Percentiles rank a stretch among this genome's conserved stretches.
Evolutionary conservation across 2,113 vertebrate species (phyloP).

Genomic region (Lagopus leucura): DNA sequence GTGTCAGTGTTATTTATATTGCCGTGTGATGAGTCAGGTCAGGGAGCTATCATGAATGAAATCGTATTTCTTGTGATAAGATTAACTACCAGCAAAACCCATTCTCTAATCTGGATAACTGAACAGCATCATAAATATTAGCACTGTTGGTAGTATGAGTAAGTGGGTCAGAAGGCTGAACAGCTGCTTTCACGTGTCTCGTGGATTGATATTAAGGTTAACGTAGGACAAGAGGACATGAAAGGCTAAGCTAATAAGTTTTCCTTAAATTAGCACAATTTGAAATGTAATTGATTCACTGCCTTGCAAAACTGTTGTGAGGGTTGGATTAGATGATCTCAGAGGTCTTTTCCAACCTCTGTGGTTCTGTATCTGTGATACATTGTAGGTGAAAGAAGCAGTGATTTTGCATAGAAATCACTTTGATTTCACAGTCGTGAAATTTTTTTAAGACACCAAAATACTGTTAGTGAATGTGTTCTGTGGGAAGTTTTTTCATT

Average conservation of each 20-base stretch:
- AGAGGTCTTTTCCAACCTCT: no score
- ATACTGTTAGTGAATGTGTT: neutral
- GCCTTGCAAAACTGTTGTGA: neutral
- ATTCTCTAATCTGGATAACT: neutral
- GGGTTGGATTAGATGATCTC: no score
- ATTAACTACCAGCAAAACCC: neutral
- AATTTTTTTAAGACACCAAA: neutral
- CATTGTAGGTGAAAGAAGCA: neutral
- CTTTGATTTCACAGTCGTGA: neutral
- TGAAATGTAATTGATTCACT: neutral
- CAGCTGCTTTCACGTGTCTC: neutral
- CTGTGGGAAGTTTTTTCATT: neutral
- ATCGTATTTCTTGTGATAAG: neutral
- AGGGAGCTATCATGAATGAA: neutral
- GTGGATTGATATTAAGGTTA: neutral
- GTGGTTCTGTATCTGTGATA: no score
- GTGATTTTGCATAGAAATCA: neutral
- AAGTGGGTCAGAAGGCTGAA: neutral
- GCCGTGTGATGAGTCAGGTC: neutral
- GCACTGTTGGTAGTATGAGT: neutral
- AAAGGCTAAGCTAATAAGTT: neutral
- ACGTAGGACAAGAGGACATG: neutral
- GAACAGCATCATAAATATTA: neutral
- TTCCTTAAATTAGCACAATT: neutral
- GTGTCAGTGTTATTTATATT: neutral